A percentile compares a stretch with the other conserved stretches of the same genome.
Evolutionary conservation across 2,797 vertebrate species (phyloP).

Genomic region (Fringilla coelebs): DNA sequence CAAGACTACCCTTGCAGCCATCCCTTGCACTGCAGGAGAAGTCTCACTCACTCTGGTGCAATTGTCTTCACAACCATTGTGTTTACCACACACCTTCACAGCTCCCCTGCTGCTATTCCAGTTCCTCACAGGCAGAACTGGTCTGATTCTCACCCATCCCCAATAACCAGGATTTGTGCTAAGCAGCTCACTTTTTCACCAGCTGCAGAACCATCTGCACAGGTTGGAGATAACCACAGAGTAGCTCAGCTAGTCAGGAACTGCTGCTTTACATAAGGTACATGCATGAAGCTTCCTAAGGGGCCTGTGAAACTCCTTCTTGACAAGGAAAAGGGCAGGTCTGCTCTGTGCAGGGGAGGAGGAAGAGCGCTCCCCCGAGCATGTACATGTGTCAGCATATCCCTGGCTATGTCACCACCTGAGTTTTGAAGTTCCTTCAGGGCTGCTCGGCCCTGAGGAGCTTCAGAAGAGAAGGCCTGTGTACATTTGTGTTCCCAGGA

Average conservation of each 20-base stretch:
- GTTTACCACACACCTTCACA: neutral
- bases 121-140: neutral
- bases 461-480: neutral
- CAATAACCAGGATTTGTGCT: neutral
- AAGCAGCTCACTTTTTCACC: neutral
- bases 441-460: accelerated
- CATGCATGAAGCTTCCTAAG: neutral
- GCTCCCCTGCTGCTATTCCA: neutral
- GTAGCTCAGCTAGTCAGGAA: neutral
- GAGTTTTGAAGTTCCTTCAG: neutral
- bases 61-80: accelerated
- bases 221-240: neutral
- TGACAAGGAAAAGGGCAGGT: neutral
- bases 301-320: neutral
- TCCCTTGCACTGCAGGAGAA: neutral
- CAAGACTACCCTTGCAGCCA: neutral
- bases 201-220: neutral
- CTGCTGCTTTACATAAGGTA: neutral
- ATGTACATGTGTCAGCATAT: accelerated
- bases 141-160: neutral
- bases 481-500: accelerated
- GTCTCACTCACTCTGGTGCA: neutral
- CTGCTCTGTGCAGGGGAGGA: neutral
- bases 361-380: neutral
- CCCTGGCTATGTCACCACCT: accelerated